phyloP scores from a whole-genome alignment of 2,797 vertebrate genomes.

The Cephalopachus bancanus region DNA sequence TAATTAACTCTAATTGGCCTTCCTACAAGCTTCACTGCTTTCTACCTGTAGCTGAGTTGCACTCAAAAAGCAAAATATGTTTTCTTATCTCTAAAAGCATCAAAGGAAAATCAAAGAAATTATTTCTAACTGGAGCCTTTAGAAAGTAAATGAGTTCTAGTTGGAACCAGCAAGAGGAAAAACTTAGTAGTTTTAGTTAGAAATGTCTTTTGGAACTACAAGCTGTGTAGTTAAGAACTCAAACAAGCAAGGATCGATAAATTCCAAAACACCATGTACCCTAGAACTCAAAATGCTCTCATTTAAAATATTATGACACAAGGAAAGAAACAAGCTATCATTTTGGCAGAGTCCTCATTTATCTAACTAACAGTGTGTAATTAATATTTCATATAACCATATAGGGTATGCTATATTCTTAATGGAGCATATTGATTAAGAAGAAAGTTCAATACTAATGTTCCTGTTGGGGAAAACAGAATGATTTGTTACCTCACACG shows the following conservation, averaged over 20 bases:
- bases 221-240: conserved; percentile 59
- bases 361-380: conserved; percentile 82
- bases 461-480: conserved; percentile 83
- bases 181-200: conserved; percentile 4
- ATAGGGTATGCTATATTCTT: conserved; percentile 82
- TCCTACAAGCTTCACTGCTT: conserved; percentile 82
- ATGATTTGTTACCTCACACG: conserved; percentile 44
- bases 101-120: conserved; percentile 85
- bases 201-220: conserved; percentile 47
- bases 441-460: conserved; percentile 80
- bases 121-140: conserved; percentile 79
- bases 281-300: conserved; percentile 55
- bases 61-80: conserved; percentile 83
- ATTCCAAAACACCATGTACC: conserved; percentile 51
- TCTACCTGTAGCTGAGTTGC: conserved; percentile 80
- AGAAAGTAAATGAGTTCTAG: conserved; percentile 76
- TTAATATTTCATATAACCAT: conserved; percentile 88
- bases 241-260: conserved; percentile 72
- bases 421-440: conserved; percentile 87
- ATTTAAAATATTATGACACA: conserved; percentile 63
- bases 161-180: conserved; percentile 53
- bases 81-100: conserved; percentile 85
- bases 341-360: conserved; percentile 82
- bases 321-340: conserved; percentile 60
- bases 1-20: conserved; percentile 88